phyloP scores from a whole-genome alignment of 2,888 invertebrate genomes.

The Dromius quadrimaculatus region DNA sequence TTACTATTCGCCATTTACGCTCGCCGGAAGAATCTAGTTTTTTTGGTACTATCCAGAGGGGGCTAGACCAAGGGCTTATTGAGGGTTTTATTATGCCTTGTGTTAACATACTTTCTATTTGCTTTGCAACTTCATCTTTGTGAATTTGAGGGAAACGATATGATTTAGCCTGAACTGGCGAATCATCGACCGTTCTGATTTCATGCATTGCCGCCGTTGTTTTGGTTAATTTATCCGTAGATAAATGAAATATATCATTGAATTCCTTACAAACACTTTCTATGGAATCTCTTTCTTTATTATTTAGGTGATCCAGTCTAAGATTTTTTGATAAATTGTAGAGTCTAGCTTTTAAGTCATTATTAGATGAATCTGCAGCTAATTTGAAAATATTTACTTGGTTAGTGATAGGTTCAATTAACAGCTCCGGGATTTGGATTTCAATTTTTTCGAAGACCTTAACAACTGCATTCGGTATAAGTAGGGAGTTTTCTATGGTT shows the following conservation, averaged over 20 bases:
- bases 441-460: not conserved
- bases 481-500: not conserved
- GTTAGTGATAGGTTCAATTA: constrained; percentile 24
- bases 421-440: not conserved
- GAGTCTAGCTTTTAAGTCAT: not conserved
- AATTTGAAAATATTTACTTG: constrained; percentile 14
- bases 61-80: constrained; percentile 51
- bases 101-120: constrained; percentile 37
- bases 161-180: not conserved
- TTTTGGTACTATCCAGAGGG: constrained; percentile 53
- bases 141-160: not conserved
- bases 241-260: constrained; percentile 3
- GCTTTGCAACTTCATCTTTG: not conserved
- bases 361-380: not conserved
- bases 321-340: not conserved
- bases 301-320: constrained; percentile 34
- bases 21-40: constrained; percentile 57
- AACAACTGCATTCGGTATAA: constrained; percentile 20
- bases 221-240: constrained; percentile 34
- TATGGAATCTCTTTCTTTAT: not conserved
- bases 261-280: not conserved
- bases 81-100: constrained; percentile 31
- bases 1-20: constrained; percentile 54
- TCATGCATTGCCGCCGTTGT: constrained; percentile 24
- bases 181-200: not conserved